Percentiles rank a stretch among this genome's conserved stretches.
Conservation (phyloP, 2,888 invertebrate species). For the Altica lythri region DNA sequence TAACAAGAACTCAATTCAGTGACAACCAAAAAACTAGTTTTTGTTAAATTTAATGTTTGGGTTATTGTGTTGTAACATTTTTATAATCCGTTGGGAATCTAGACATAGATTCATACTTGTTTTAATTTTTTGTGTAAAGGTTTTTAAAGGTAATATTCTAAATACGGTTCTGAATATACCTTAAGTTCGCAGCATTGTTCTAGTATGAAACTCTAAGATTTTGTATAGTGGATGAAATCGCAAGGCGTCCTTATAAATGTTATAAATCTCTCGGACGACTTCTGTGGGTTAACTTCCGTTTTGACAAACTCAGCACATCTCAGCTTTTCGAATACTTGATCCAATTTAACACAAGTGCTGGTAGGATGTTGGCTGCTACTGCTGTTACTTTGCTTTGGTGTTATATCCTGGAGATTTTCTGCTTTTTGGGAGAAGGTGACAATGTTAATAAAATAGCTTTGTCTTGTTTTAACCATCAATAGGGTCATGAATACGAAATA, state of each 20-base stretch:
- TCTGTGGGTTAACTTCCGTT: constrained; percentile 54
- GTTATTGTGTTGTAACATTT: too few species aligned
- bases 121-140: constrained; percentile 41
- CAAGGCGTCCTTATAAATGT: constrained; percentile 52
- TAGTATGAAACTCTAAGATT: constrained; percentile 51
- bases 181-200: constrained; percentile 55
- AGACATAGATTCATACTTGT: too few species aligned
- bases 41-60: too few species aligned
- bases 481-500: not conserved
- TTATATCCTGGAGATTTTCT: constrained; percentile 13
- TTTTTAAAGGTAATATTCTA: not conserved
- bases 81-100: too few species aligned
- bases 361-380: not conserved
- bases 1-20: too few species aligned
- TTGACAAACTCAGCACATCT: constrained; percentile 54
- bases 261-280: constrained; percentile 53
- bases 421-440: constrained; percentile 9
- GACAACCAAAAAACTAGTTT: too few species aligned
- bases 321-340: constrained; percentile 51
- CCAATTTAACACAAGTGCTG: constrained; percentile 48
- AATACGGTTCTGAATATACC: constrained; percentile 51
- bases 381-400: not conserved
- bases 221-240: constrained; percentile 54
- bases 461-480: not conserved
- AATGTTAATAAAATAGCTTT: constrained; percentile 9